phyloP scores from a whole-genome alignment of 2,797 vertebrate species.

The Carduelis carduelis region DNA sequence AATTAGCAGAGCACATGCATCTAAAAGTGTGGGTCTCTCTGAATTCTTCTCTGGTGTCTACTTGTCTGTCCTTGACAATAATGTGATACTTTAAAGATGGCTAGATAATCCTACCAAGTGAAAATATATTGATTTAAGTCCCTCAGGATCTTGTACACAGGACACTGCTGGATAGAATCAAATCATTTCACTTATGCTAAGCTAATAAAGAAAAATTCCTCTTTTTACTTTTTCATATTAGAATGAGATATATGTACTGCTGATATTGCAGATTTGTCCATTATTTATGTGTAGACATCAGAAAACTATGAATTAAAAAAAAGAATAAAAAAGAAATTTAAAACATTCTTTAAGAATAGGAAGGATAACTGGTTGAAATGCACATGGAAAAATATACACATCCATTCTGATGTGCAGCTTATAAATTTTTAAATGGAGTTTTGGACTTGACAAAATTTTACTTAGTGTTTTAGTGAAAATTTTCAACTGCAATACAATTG shows the following conservation, averaged over 20 bases:
- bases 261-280: neutral
- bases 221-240: neutral
- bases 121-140: neutral
- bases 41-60: neutral
- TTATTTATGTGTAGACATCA: neutral
- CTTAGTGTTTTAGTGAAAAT: neutral
- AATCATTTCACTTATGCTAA: neutral
- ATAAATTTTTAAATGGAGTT: neutral
- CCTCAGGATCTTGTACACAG: neutral
- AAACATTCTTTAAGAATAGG: neutral
- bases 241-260: neutral
- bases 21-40: neutral
- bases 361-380: neutral
- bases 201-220: neutral
- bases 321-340: neutral
- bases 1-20: conserved; percentile 69
- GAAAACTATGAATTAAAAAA: neutral
- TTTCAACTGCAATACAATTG: neutral
- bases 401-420: neutral
- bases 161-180: neutral
- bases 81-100: neutral
- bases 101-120: neutral
- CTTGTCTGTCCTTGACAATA: neutral
- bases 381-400: fast-evolving
- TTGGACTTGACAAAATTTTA: neutral